Evolutionary conservation across 2,113 vertebrate species (phyloP).

Genomic region (Gobius niger): DNA sequence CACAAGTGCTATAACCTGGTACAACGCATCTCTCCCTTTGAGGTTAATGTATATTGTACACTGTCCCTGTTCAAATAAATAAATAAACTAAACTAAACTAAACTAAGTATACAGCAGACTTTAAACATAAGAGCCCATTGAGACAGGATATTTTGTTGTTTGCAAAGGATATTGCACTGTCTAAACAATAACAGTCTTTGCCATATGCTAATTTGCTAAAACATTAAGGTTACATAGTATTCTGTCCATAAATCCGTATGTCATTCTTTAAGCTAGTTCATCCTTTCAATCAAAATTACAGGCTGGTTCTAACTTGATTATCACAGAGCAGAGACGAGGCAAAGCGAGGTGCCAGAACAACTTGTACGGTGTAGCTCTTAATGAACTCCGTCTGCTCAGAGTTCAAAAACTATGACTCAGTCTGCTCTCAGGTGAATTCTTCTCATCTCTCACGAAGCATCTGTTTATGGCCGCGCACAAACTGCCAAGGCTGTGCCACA

Average conservation of each 20-base stretch:
- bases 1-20: too few species aligned
- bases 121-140: too few species aligned
- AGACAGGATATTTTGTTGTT: too few species aligned
- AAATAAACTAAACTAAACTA: too few species aligned
- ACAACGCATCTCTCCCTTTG: too few species aligned
- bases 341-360: not conserved
- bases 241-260: not conserved
- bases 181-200: too few species aligned
- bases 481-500: slow-evolving; percentile 2
- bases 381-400: not conserved
- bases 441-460: slow-evolving; percentile 1
- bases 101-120: too few species aligned
- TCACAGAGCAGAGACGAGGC: not conserved
- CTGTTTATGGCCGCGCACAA: not conserved
- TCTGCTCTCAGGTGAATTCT: slow-evolving; percentile 7
- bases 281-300: not conserved
- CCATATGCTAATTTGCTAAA: too few species aligned
- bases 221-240: not conserved
- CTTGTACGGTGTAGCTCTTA: not conserved
- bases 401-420: slow-evolving; percentile 8
- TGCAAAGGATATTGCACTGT: too few species aligned
- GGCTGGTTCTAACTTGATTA: slow-evolving; percentile 1
- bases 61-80: too few species aligned
- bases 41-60: too few species aligned
- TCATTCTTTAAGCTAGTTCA: not conserved